Evolutionary conservation across 1,140 invertebrate genomes (phyloP).

Genomic region (Thalassaphorura encarpata): DNA sequence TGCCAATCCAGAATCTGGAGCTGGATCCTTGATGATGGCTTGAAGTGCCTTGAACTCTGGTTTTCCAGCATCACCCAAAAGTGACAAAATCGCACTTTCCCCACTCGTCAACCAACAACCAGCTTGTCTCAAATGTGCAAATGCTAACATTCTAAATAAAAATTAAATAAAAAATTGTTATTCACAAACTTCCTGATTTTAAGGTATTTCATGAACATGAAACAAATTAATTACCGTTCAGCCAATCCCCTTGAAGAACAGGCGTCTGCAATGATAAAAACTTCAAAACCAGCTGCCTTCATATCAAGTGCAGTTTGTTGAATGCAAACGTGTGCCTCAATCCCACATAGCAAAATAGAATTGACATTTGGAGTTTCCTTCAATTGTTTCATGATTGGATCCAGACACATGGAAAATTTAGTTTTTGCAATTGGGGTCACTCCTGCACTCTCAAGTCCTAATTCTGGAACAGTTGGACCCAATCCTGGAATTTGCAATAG

Average conservation of each 20-base stretch:
- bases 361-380: conserved; percentile 36
- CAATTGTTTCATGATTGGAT: conserved; percentile 15
- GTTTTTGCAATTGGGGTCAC: conserved; percentile 47
- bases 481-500: conserved; percentile 42
- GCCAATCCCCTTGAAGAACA: conserved; percentile 48
- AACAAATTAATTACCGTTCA: conserved; percentile 54
- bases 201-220: background rate
- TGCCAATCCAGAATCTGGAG: conserved; percentile 51
- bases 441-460: conserved; percentile 41
- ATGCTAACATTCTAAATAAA: conserved; percentile 39
- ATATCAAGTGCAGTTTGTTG: conserved; percentile 50
- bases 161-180: conserved; percentile 4
- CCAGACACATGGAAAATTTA: conserved; percentile 40
- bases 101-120: conserved; percentile 54
- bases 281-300: conserved; percentile 44
- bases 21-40: conserved; percentile 46
- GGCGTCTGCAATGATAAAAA: conserved; percentile 55
- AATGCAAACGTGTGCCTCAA: conserved; percentile 57
- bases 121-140: conserved; percentile 47
- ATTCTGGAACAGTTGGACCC: conserved; percentile 50
- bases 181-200: background rate
- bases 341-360: conserved; percentile 52
- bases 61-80: conserved; percentile 47
- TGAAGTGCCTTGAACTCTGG: conserved; percentile 53
- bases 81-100: conserved; percentile 49